Percentiles rank a stretch among this genome's conserved stretches.
Conservation (phyloP, 1,140 invertebrate genomes). For the Tetranychus cinnabarinus region DNA sequence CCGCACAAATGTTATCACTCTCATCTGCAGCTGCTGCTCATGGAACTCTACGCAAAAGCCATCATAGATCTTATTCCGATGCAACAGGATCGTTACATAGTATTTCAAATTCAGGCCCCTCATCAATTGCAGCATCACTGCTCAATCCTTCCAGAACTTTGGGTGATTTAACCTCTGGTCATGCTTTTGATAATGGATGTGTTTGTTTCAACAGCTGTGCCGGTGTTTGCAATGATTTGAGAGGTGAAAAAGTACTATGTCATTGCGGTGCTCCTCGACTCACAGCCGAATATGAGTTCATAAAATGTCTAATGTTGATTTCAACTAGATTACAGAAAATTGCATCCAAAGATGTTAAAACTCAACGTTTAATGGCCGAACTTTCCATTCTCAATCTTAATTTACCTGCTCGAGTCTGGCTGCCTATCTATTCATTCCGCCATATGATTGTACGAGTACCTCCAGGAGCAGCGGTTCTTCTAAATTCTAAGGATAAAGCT, state of each 20-base stretch:
- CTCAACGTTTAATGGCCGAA: slow-evolving; percentile 56
- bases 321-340: slow-evolving; percentile 68
- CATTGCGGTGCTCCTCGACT: slow-evolving; percentile 51
- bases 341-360: slow-evolving; percentile 75
- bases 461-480: slow-evolving; percentile 75
- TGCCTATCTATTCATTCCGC: slow-evolving; percentile 47
- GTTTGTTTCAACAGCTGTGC: slow-evolving; percentile 52
- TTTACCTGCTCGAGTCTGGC: slow-evolving; percentile 86
- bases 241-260: slow-evolving; percentile 42
- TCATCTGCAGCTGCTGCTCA: no score
- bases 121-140: not conserved
- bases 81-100: slow-evolving; percentile 34
- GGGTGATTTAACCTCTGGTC: slow-evolving; percentile 72
- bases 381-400: slow-evolving; percentile 81
- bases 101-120: not conserved
- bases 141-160: slow-evolving; percentile 23
- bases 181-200: slow-evolving; percentile 89
- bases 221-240: slow-evolving; percentile 44
- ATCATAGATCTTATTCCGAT: slow-evolving; percentile 72
- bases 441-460: slow-evolving; percentile 77
- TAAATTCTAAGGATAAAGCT: slow-evolving; percentile 98
- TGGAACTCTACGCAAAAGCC: slow-evolving; percentile 27
- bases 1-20: not conserved
- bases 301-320: slow-evolving; percentile 54
- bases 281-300: slow-evolving; percentile 62